Conservation (phyloP, 2,888 invertebrate genomes). For the Cenopis cana region DNA sequence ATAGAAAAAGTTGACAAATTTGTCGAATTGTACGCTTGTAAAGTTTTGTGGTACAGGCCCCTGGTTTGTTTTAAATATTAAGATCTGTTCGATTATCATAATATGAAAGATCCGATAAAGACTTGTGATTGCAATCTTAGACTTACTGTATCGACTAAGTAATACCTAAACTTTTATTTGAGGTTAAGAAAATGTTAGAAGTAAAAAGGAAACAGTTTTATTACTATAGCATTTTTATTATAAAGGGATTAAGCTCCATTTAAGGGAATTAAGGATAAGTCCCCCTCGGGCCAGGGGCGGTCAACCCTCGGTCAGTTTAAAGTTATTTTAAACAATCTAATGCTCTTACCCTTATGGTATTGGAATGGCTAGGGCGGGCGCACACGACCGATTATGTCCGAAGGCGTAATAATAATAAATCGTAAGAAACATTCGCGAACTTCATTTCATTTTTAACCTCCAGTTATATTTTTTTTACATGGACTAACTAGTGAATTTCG, state of each 20-base stretch:
- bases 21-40: too few species aligned
- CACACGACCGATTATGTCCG: constrained; percentile 20
- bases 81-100: too few species aligned
- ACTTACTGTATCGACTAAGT: background rate
- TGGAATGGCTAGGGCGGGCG: constrained; percentile 24
- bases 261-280: constrained; percentile 44
- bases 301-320: constrained; percentile 68
- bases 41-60: too few species aligned
- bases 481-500: too few species aligned
- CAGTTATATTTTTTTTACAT: too few species aligned
- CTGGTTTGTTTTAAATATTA: background rate
- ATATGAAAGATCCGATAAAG: too few species aligned
- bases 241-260: constrained; percentile 44
- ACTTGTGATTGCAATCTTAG: background rate
- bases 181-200: background rate
- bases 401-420: background rate
- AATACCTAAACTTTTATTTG: background rate
- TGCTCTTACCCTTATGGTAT: constrained; percentile 50
- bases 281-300: constrained; percentile 54
- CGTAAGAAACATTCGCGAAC: too few species aligned
- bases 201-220: constrained; percentile 26
- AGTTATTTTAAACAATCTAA: constrained; percentile 78
- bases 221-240: constrained; percentile 36
- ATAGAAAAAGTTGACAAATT: too few species aligned
- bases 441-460: too few species aligned